Percentiles rank a stretch among this genome's conserved stretches.
Evolutionary conservation across 2,888 invertebrate species (phyloP).

Genomic region (Dioctria rufipes): DNA sequence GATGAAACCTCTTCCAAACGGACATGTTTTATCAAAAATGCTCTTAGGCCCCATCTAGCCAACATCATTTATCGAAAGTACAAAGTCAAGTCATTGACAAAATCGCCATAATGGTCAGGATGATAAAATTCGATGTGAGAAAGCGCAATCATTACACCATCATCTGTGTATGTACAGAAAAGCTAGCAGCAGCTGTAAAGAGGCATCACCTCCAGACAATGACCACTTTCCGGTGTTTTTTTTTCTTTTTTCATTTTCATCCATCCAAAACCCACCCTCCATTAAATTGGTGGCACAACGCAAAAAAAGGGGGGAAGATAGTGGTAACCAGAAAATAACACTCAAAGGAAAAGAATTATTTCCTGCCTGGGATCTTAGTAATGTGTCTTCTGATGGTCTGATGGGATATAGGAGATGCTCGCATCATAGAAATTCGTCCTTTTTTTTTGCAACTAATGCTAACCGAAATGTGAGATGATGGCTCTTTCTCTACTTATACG

Average conservation of each 20-base stretch:
- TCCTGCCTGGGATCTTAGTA: too few relatives aligned
- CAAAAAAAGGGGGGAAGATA: slow-evolving; percentile 16
- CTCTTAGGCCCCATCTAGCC: slow-evolving; percentile 34
- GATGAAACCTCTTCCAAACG: neutral
- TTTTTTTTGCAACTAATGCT: slow-evolving; percentile 28
- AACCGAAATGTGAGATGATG: slow-evolving; percentile 39
- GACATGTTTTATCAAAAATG: slow-evolving; percentile 10
- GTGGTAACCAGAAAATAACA: too few relatives aligned
- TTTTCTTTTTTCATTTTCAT: too few relatives aligned
- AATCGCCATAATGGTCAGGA: slow-evolving; percentile 36
- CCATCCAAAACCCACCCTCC: slow-evolving; percentile 9
- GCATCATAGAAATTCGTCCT: neutral
- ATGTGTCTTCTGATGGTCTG: too few relatives aligned
- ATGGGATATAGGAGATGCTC: too few relatives aligned
- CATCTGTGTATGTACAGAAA: slow-evolving; percentile 28
- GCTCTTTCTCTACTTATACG: slow-evolving; percentile 13
- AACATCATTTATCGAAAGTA: slow-evolving; percentile 39
- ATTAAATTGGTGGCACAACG: slow-evolving; percentile 17
- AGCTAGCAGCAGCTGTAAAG: slow-evolving; percentile 1
- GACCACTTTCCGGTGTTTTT: slow-evolving; percentile 47
- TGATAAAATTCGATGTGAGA: slow-evolving; percentile 31
- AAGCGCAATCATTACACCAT: slow-evolving; percentile 47
- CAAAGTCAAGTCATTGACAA: slow-evolving; percentile 47
- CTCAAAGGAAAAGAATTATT: slow-evolving; percentile 1
- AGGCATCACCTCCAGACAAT: slow-evolving; percentile 52